Conservation (phyloP, 2,113 vertebrate genomes). For the Picathartes gymnocephalus region DNA sequence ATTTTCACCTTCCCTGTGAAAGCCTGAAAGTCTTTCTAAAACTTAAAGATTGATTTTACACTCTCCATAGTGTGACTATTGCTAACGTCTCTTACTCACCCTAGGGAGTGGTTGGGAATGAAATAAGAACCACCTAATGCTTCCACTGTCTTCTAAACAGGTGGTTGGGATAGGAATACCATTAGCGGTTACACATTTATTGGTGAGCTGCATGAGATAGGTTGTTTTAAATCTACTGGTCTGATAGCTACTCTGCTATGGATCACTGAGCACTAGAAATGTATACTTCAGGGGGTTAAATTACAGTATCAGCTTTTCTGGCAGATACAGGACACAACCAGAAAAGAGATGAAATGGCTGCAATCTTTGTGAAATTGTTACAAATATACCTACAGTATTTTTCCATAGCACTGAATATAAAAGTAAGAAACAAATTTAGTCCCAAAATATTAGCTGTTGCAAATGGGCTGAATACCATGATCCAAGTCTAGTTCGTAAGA, state of each 20-base stretch:
- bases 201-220: background rate
- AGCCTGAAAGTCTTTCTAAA: background rate
- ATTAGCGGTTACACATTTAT: background rate
- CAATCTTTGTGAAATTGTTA: background rate
- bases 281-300: background rate
- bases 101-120: background rate
- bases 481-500: background rate
- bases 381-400: background rate
- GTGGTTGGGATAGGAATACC: background rate
- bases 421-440: background rate
- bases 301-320: background rate
- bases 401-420: background rate
- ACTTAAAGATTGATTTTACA: background rate
- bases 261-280: background rate
- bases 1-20: background rate
- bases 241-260: background rate
- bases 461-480: background rate
- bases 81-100: background rate
- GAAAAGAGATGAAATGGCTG: background rate
- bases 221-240: background rate
- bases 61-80: background rate
- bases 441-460: background rate
- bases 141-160: background rate
- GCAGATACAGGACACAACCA: background rate
- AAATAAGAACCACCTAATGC: background rate